Percentiles rank a stretch among this genome's conserved stretches.
These are phyloP conservation scores for Mesembrinibis cayennensis DNA, from an alignment of 2,113 vertebrate genomes.

Conservation along the genomic window DNA sequence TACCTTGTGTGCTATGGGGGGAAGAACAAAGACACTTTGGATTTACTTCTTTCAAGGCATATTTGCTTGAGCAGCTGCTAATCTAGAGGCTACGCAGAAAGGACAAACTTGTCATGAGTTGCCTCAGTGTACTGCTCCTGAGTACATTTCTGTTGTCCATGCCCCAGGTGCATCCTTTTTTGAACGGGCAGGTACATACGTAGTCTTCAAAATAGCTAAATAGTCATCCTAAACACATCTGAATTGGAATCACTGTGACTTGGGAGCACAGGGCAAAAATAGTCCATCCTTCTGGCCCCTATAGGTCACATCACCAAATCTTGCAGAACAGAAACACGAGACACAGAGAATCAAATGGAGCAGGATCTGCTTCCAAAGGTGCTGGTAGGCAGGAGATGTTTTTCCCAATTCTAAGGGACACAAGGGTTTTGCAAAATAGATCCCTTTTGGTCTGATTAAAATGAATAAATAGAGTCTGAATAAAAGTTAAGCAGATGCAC, in stretches of 20 bases:
- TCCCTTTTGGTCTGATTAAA: neutral
- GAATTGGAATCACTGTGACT: neutral
- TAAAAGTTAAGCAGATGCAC: neutral
- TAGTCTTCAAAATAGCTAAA: neutral
- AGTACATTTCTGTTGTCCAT: neutral
- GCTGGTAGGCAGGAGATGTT: neutral
- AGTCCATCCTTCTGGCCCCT: neutral
- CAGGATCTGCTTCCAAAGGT: neutral
- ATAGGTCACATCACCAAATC: neutral
- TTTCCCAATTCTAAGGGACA: neutral
- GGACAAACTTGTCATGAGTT: neutral
- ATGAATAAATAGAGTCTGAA: neutral
- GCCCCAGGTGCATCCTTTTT: neutral
- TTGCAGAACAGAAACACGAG: fast-evolving
- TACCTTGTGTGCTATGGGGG: neutral
- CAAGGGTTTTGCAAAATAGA: neutral
- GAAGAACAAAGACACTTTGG: neutral
- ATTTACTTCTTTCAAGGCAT: neutral
- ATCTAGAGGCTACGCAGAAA: neutral
- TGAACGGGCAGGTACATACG: neutral
- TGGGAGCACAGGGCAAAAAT: neutral
- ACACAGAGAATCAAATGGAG: neutral
- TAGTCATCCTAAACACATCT: neutral
- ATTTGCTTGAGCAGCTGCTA: neutral
- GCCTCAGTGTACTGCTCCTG: neutral